Conservation (phyloP, 2,113 vertebrate species). For the Pao palembangensis region DNA sequence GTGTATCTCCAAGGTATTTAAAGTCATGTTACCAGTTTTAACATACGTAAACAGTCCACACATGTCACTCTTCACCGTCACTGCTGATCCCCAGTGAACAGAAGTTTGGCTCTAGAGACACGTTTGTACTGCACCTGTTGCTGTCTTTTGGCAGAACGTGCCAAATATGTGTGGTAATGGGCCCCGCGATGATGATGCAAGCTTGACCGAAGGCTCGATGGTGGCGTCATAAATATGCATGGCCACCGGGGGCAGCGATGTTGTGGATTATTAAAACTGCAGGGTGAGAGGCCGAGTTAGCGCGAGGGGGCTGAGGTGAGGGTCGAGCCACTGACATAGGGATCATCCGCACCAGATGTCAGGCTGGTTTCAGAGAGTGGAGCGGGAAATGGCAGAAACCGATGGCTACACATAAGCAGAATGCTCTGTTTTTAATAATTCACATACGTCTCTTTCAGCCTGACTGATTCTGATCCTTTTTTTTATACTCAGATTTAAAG, state of each 20-base stretch:
- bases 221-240: conserved; percentile 75
- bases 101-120: conserved; percentile 29
- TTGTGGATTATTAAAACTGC: conserved; percentile 69
- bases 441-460: too few species aligned
- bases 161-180: conserved; percentile 53
- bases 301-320: conserved; percentile 31
- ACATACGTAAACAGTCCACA: conserved; percentile 4
- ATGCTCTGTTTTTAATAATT: too few species aligned
- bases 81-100: conserved; percentile 38
- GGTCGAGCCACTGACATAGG: background rate
- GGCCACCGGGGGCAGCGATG: conserved; percentile 64
- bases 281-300: conserved; percentile 29
- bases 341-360: background rate
- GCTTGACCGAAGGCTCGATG: conserved; percentile 75
- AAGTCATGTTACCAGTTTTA: conserved; percentile 24
- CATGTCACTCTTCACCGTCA: conserved; percentile 24
- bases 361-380: background rate
- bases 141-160: conserved; percentile 13
- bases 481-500: too few species aligned
- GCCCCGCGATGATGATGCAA: conserved; percentile 71
- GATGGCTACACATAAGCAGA: too few species aligned
- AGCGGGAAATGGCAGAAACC: too few species aligned
- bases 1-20: background rate
- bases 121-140: conserved; percentile 31
- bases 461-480: too few species aligned